Evolutionary conservation across 2,113 vertebrate species (phyloP).

Genomic region (Sylvilagus bachmani): DNA sequence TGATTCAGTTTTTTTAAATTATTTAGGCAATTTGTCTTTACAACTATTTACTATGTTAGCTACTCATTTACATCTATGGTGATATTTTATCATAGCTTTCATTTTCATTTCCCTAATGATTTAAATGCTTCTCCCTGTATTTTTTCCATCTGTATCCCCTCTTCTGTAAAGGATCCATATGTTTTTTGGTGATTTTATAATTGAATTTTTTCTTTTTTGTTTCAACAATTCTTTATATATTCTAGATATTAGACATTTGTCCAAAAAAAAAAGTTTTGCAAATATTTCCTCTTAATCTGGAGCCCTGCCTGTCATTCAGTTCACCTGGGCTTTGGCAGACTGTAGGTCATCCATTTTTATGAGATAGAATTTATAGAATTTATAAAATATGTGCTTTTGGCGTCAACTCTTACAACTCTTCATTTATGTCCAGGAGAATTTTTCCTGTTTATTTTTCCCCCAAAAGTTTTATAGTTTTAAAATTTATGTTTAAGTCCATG

Average conservation of each 20-base stretch:
- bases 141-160: not conserved
- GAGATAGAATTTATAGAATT: not conserved
- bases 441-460: not conserved
- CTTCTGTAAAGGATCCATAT: not conserved
- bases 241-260: not conserved
- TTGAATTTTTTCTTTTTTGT: not conserved
- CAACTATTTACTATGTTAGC: not conserved
- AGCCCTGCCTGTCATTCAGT: not conserved
- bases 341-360: not conserved
- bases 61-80: not conserved
- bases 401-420: not conserved
- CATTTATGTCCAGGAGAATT: not conserved
- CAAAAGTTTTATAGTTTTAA: not conserved
- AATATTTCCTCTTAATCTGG: not conserved
- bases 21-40: not conserved
- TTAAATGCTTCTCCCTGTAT: not conserved
- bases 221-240: not conserved
- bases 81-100: not conserved
- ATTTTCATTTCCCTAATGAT: not conserved
- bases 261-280: not conserved
- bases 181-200: not conserved
- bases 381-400: not conserved
- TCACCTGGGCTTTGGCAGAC: not conserved
- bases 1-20: not conserved
- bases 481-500: not conserved